Conservation (phyloP, 2,888 invertebrate species). For the Neria commutata region DNA sequence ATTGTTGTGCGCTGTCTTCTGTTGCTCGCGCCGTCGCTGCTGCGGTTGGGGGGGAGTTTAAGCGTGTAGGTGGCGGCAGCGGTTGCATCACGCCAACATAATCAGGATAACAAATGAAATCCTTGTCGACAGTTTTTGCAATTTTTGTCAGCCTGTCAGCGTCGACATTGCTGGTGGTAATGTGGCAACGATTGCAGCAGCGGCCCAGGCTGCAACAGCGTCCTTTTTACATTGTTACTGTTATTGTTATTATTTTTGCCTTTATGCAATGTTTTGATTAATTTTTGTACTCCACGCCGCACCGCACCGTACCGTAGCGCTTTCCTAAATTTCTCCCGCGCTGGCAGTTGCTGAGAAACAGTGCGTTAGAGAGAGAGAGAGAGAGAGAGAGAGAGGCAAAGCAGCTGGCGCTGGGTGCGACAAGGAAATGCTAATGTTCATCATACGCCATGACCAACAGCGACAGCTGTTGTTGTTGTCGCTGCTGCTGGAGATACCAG, state of each 20-base stretch:
- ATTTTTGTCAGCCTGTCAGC: conserved; percentile 42
- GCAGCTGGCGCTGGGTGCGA: no score
- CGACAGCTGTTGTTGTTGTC: conserved; percentile 22
- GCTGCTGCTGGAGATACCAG: conserved; percentile 32
- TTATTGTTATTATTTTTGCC: conserved; percentile 62
- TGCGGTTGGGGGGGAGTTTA: not conserved
- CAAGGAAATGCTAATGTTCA: no score
- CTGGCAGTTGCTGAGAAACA: conserved; percentile 25
- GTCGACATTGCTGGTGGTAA: conserved; percentile 37
- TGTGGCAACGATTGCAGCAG: conserved; percentile 37
- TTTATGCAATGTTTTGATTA: conserved; percentile 63
- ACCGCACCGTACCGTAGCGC: conserved; percentile 29
- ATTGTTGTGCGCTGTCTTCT: conserved; percentile 30
- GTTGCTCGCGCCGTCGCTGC: no score
- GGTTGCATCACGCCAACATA: conserved; percentile 46
- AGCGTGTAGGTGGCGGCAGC: not conserved
- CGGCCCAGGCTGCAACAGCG: no score
- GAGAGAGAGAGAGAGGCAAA: no score
- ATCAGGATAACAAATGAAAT: conserved; percentile 60
- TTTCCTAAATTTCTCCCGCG: conserved; percentile 13
- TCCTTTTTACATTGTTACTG: conserved; percentile 59
- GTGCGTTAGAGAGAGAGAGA: conserved; percentile 24
- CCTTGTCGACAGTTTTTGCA: conserved; percentile 58
- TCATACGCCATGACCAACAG: not conserved
- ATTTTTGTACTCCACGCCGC: conserved; percentile 49